Base-by-base conservation (phyloP, 2,113 vertebrate genomes). In the Tapirus terrestris region DNA sequence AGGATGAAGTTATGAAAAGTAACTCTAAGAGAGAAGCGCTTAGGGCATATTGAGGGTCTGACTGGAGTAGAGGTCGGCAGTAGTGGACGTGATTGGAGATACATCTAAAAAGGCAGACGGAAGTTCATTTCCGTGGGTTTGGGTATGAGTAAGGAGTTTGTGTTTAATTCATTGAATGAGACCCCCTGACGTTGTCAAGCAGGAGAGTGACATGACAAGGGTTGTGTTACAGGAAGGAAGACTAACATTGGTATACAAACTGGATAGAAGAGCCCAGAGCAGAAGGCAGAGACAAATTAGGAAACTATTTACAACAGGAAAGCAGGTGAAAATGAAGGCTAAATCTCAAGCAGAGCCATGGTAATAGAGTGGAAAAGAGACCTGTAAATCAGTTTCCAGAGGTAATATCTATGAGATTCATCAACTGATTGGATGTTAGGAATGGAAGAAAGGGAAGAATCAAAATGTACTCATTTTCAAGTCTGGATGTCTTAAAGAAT, bases 271-370 rank as follows among this genome's bases (percentile, higher is more conserved):
- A 96, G 70, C 6, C 5, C 23, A 21, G 17, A 12, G 82, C 18
- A 45, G 43, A 51, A 76, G 60, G 53, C 58, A 81, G 33, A 75
- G 77, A 53, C 27, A 68, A 70, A 67, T 89, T 58, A 85, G 73
- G 36, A 56, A 67, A 75, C 12, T 67, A 53, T 72, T 90, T 56
- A 93, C 5, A 88, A 79, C 77, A 58, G 45, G 10, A 3, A 73
- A 91, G 91, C 45, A 85, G 87, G 53, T 27, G 39, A 33, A 88
- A 97, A 86, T 27, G 29, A 77, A 91, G 73, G 20, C 39, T 53
- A 73, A 48, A 17, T 58, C 60, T 86, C 23, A 31, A 93, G 76
- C 29, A 68, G 33, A 36, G 10, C 20, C 31, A 12, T 31, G 63
- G 81, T 43, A 75, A 60, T 12, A 68, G 68, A 72, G 20, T 20